Conservation (phyloP, 2,888 invertebrate genomes). For the Polylopha cassiicola region DNA sequence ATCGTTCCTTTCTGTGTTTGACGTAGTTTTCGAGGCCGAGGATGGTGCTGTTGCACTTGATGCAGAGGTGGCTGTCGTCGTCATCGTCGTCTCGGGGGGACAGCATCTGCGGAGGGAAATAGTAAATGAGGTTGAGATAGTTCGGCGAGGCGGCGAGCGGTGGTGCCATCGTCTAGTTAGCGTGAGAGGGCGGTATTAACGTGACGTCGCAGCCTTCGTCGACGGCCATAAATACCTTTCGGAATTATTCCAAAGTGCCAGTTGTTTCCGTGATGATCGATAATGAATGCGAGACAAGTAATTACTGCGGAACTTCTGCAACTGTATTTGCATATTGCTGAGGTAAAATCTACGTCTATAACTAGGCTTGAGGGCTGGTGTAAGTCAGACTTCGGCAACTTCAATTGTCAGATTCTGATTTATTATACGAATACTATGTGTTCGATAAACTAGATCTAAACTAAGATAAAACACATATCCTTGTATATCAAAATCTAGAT, state of each 20-base stretch:
- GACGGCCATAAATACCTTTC: slow-evolving; percentile 52
- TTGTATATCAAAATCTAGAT: too few species aligned
- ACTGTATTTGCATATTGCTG: slow-evolving; percentile 50
- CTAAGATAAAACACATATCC: too few species aligned
- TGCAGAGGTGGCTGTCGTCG: slow-evolving; percentile 91
- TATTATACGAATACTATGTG: too few species aligned
- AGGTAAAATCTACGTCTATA: too few species aligned
- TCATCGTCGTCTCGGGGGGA: slow-evolving; percentile 80
- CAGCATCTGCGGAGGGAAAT: slow-evolving; percentile 65
- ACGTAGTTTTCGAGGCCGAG: slow-evolving; percentile 92
- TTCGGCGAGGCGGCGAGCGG: too few species aligned
- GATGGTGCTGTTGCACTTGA: slow-evolving; percentile 90
- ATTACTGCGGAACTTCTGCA: slow-evolving; percentile 46
- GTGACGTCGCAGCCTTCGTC: slow-evolving; percentile 54
- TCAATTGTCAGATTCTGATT: too few species aligned
- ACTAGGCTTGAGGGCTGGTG: too few species aligned
- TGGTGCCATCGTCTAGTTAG: slow-evolving; percentile 47
- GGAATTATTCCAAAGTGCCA: slow-evolving; percentile 15
- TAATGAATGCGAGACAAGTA: slow-evolving; percentile 49
- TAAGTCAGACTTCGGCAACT: too few species aligned
- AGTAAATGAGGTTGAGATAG: background rate
- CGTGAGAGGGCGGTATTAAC: slow-evolving; percentile 56
- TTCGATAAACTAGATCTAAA: too few species aligned
- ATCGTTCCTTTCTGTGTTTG: slow-evolving; percentile 85
- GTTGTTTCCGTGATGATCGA: slow-evolving; percentile 49